Conservation (phyloP, 2,888 invertebrate genomes). For the Chalcosyrphus nemorum region DNA sequence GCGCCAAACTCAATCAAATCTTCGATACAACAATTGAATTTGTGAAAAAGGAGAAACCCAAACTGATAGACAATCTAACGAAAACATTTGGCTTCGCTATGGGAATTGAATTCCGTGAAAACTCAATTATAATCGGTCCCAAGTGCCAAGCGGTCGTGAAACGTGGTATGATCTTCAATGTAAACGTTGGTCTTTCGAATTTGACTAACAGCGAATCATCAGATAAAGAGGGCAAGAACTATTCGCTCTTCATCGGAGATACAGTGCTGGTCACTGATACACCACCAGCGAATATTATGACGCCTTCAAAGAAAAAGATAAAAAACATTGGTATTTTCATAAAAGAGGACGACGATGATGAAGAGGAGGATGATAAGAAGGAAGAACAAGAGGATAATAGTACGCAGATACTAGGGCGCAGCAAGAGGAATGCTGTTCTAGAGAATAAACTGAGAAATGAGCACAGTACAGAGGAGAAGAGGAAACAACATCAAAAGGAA, state of each 20-base stretch:
- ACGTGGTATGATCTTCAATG: conserved; percentile 98
- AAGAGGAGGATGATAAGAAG: conserved; percentile 90
- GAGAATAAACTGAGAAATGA: conserved; percentile 97
- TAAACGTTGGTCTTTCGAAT: conserved; percentile 95
- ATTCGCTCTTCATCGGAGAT: conserved; percentile 97
- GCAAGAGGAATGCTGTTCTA: conserved; percentile 94
- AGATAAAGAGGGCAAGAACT: conserved; percentile 93
- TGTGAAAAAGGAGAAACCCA: conserved; percentile 93
- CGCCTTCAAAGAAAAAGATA: conserved; percentile 96
- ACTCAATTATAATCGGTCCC: conserved; percentile 94
- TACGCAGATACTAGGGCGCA: conserved; percentile 83
- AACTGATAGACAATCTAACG: conserved; percentile 93
- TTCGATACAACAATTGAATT: conserved; percentile 91
- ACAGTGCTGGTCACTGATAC: conserved; percentile 97
- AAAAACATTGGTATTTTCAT: conserved; percentile 98
- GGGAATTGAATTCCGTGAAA: conserved; percentile 99
- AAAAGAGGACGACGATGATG: conserved; percentile 93
- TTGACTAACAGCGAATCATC: conserved; percentile 91
- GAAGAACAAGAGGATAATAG: conserved; percentile 87
- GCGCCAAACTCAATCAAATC: conserved; percentile 91
- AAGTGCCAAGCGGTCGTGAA: conserved; percentile 91
- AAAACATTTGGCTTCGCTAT: conserved; percentile 98
- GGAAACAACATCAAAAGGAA: conserved; percentile 98
- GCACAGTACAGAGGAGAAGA: conserved; percentile 97
- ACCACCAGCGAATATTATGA: conserved; percentile 92